A percentile compares a stretch with the other conserved stretches of the same genome.
These are phyloP conservation scores for Thecocarcelia acutangulata DNA, from an alignment of 2,888 invertebrate species.

Conservation along the genomic window DNA sequence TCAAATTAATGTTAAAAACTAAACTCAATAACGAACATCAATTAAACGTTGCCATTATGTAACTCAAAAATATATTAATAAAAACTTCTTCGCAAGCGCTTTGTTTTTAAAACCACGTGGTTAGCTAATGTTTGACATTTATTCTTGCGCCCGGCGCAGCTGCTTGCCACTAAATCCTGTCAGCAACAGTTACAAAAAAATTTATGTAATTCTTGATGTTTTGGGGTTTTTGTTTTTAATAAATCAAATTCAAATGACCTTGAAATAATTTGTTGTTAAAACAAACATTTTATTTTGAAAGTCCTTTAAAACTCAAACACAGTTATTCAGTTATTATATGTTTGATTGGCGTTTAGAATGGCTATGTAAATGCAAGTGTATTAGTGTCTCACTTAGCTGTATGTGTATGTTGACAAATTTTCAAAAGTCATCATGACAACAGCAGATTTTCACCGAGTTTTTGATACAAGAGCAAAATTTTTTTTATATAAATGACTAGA, in stretches of 20 bases:
- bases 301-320: constrained; percentile 71
- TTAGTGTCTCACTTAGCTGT: background rate
- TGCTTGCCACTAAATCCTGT: constrained; percentile 14
- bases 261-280: constrained; percentile 58
- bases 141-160: constrained; percentile 21
- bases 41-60: too few species aligned
- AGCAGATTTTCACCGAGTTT: constrained; percentile 67
- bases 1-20: background rate
- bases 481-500: constrained; percentile 57
- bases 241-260: constrained; percentile 61
- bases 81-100: background rate
- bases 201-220: too few species aligned
- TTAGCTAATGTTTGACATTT: constrained; percentile 26
- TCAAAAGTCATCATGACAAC: constrained; percentile 70
- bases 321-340: constrained; percentile 59
- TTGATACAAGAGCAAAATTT: constrained; percentile 20
- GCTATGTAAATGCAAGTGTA: background rate
- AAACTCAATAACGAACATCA: too few species aligned
- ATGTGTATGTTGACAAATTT: constrained; percentile 61
- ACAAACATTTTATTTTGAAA: constrained; percentile 51
- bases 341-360: constrained; percentile 55
- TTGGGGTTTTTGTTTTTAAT: constrained; percentile 24
- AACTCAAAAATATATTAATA: background rate
- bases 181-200: constrained; percentile 10
- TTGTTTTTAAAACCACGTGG: background rate